Percentiles rank a stretch among this genome's conserved stretches.
These are phyloP conservation scores for Vulpes lagopus DNA, from an alignment of 2,113 vertebrate species.

Conservation along the genomic window DNA sequence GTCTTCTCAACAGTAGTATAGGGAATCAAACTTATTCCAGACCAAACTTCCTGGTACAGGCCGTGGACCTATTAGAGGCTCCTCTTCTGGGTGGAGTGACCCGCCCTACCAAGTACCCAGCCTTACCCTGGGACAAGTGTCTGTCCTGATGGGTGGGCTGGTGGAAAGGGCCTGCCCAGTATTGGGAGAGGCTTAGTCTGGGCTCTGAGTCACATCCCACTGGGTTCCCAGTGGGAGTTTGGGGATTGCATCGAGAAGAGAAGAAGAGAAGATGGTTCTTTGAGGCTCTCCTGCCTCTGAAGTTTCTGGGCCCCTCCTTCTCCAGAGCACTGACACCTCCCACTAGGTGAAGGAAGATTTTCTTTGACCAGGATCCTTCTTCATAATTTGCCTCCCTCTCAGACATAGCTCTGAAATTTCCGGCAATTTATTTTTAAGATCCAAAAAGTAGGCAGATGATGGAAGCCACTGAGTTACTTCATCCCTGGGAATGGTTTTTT, in stretches of 20 bases:
- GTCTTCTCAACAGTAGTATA: neutral
- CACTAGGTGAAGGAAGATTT: neutral
- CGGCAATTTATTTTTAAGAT: conserved; percentile 64
- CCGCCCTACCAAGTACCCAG: neutral
- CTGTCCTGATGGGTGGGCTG: neutral
- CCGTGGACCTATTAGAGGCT: neutral
- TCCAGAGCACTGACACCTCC: neutral
- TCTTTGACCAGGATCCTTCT: neutral
- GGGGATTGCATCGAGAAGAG: neutral
- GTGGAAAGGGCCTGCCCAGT: neutral
- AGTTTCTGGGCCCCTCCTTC: neutral
- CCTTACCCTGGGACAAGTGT: neutral
- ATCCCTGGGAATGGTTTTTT: neutral
- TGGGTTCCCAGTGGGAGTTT: neutral
- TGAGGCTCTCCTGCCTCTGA: neutral
- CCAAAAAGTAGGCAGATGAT: conserved; percentile 46
- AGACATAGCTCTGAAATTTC: neutral
- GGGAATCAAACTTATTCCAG: neutral
- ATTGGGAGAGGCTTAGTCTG: neutral
- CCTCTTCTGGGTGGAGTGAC: neutral
- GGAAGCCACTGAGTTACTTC: neutral
- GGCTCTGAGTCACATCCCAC: neutral
- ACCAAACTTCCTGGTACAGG: neutral
- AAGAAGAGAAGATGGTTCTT: neutral
- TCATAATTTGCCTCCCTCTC: conserved; percentile 4